These are phyloP conservation scores for Xylocopa sonorina DNA, from an alignment of 1,140 invertebrate species.

Conservation along the genomic window DNA sequence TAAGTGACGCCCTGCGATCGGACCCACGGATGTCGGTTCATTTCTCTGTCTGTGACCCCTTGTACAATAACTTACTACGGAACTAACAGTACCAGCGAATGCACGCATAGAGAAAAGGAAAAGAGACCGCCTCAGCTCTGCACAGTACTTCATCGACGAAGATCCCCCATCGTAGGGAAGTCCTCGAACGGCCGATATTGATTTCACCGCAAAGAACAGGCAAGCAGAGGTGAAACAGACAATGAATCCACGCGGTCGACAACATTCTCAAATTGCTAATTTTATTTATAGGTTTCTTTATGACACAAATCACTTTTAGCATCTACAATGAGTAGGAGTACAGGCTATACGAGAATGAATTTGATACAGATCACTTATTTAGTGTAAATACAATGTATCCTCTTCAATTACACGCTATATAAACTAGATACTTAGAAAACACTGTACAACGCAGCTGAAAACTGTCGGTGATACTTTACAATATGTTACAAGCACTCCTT, in stretches of 20 bases:
- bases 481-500: constrained; percentile 80
- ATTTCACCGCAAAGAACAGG: not conserved
- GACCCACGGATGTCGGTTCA: no score
- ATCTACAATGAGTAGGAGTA: constrained; percentile 82
- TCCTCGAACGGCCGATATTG: no score
- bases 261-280: constrained; percentile 82
- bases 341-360: constrained; percentile 82
- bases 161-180: no score
- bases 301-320: constrained; percentile 83
- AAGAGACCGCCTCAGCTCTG: no score
- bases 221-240: constrained; percentile 5
- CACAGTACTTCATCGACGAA: no score
- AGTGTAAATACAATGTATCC: constrained; percentile 81
- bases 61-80: no score
- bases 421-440: constrained; percentile 83
- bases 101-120: not conserved
- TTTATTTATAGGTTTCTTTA: constrained; percentile 82
- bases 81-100: no score
- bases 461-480: constrained; percentile 82
- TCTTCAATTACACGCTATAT: constrained; percentile 81
- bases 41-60: no score
- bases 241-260: constrained; percentile 54
- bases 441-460: constrained; percentile 82
- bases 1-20: no score
- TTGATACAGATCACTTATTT: constrained; percentile 82